phyloP scores from a whole-genome alignment of 2,888 invertebrate genomes.

The Harpagoxenus sublaevis region DNA sequence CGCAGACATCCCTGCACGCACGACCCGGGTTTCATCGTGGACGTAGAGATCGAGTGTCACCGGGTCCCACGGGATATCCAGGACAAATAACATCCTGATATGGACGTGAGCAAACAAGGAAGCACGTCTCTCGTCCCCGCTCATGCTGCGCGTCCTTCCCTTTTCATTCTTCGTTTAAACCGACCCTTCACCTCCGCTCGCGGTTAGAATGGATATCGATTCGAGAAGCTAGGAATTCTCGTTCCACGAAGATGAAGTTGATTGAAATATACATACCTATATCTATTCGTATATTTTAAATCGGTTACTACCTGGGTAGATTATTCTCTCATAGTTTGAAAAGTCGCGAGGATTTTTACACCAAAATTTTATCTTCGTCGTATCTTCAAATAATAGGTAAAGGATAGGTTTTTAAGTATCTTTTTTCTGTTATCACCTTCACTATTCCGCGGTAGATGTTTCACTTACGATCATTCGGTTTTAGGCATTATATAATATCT shows the following conservation, averaged over 20 bases:
- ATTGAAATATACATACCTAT: not conserved
- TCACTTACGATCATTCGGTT: not conserved
- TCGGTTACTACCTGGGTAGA: not conserved
- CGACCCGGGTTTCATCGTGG: not conserved
- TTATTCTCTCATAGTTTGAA: not conserved
- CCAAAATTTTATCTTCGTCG: not conserved
- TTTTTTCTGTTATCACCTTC: not conserved
- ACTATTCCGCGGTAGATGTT: not conserved
- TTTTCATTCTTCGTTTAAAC: slow-evolving; percentile 63
- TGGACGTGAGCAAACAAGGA: not conserved
- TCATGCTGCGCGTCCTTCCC: not conserved
- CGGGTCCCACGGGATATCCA: not conserved
- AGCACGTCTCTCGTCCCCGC: slow-evolving; percentile 59
- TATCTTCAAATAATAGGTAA: not conserved
- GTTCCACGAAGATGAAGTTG: slow-evolving; percentile 1
- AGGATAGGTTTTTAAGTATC: not conserved
- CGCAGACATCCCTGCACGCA: slow-evolving; percentile 13
- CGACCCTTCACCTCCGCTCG: slow-evolving; percentile 57
- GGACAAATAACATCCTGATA: not conserved
- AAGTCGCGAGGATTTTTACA: not conserved
- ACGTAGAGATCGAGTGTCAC: slow-evolving; percentile 25
- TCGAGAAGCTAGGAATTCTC: slow-evolving; percentile 24
- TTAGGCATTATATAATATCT: not conserved
- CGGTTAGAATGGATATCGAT: slow-evolving; percentile 59
- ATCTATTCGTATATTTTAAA: not conserved